phyloP scores from a whole-genome alignment of 2,113 vertebrate genomes.

The Lichenostomus cassidix region DNA sequence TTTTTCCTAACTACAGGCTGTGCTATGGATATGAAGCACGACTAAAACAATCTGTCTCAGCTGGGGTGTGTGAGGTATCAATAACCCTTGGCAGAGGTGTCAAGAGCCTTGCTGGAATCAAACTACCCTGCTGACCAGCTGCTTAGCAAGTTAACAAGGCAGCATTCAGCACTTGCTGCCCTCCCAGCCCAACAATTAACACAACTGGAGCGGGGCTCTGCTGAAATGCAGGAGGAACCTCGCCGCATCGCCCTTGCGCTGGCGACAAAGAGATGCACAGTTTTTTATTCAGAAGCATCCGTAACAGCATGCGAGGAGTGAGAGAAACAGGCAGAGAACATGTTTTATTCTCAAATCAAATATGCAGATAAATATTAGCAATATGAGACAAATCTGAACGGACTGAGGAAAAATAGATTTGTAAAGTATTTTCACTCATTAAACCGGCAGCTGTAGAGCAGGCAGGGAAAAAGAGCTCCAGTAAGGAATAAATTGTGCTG shows the following conservation, averaged over 20 bases:
- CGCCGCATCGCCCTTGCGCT: background rate
- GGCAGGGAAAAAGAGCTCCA: background rate
- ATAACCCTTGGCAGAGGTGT: conserved; percentile 83
- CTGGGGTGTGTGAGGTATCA: conserved; percentile 81
- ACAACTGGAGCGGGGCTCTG: conserved; percentile 72
- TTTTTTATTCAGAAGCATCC: conserved; percentile 30
- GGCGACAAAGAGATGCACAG: conserved; percentile 19
- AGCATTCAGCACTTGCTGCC: conserved; percentile 57
- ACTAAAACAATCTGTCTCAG: conserved; percentile 84
- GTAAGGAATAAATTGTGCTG: background rate
- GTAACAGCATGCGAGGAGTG: background rate
- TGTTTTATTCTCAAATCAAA: background rate
- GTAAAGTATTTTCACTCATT: background rate
- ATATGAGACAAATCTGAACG: background rate
- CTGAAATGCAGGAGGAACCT: conserved; percentile 53
- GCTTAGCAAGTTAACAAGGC: conserved; percentile 83
- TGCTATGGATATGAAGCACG: conserved; percentile 77
- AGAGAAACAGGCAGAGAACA: background rate
- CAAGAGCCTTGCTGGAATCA: conserved; percentile 80
- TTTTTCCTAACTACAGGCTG: conserved; percentile 77
- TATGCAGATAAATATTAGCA: background rate
- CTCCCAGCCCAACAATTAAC: conserved; percentile 73
- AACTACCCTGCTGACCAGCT: conserved; percentile 83
- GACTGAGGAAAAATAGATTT: background rate
- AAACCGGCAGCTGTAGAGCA: background rate